Conservation (phyloP, 92 coral and sea anemone species). For the Diadumene lineata region DNA sequence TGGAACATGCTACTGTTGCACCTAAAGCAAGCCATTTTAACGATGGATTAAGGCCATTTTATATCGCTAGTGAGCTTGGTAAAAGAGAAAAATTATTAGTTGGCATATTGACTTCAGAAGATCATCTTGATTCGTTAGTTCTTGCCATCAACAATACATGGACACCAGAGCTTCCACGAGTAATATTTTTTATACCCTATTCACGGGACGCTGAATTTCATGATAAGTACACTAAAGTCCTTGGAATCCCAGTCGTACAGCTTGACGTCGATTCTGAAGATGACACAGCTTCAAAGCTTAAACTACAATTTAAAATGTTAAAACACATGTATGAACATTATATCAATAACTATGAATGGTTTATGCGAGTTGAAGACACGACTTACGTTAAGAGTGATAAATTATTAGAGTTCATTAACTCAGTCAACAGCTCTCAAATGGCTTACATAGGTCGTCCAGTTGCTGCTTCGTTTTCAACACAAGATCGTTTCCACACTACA, state of each 20-base stretch:
- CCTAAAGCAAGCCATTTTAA: slow-evolving; percentile 88
- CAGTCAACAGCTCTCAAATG: slow-evolving; percentile 81
- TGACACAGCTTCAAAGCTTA: slow-evolving; percentile 77
- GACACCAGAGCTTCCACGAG: slow-evolving; percentile 78
- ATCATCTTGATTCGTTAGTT: slow-evolving; percentile 77
- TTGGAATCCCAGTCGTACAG: slow-evolving; percentile 89
- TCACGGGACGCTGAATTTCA: slow-evolving; percentile 94
- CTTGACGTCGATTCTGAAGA: slow-evolving; percentile 79
- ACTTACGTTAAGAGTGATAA: slow-evolving; percentile 80
- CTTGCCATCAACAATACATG: slow-evolving; percentile 95
- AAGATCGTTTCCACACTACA: slow-evolving; percentile 22
- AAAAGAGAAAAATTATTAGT: slow-evolving; percentile 86
- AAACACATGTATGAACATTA: slow-evolving; percentile 90
- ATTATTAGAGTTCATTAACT: slow-evolving; percentile 71
- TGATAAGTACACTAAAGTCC: slow-evolving; percentile 86
- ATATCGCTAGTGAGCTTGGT: slow-evolving; percentile 96
- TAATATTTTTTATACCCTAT: slow-evolving; percentile 86
- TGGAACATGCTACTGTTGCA: slow-evolving; percentile 71
- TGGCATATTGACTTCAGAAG: slow-evolving; percentile 89
- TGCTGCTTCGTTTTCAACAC: slow-evolving; percentile 41
- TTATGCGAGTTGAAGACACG: slow-evolving; percentile 84
- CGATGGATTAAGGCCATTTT: slow-evolving; percentile 84
- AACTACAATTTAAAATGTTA: slow-evolving; percentile 84
- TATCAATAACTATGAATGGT: slow-evolving; percentile 89
- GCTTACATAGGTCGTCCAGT: slow-evolving; percentile 86